Evolutionary conservation across 2,888 invertebrate species (phyloP), one percentile per base, ranked within the genome.

Genomic region (Nycteola revayana): DNA sequence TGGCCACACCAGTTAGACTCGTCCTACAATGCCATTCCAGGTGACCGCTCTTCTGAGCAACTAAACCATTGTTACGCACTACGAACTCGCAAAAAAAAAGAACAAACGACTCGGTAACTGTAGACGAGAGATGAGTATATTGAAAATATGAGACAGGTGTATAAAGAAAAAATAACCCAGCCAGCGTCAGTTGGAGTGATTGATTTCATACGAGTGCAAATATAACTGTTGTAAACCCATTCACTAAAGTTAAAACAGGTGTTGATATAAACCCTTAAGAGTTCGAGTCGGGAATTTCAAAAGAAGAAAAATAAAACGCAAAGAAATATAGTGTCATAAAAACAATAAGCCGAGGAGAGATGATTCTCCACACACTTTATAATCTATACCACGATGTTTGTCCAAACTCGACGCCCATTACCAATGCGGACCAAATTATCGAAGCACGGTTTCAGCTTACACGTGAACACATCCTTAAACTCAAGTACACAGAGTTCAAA

Each of bases 341-440:
- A 62, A 58, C 54, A 70, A 74, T 64, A 55, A 68, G 64, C 69
- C n/a, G n/a, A 61, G 65, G 65, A 65, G 65, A 49, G 49, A 44
- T 60, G 56, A 82, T 83, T 80, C 67, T 70, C 63, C 68, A 79
- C 78, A 75, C 79, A 59, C 61, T 47, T 50, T 67, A 57, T 67
- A 73, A 75, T 75, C 71, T 71, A 63, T 75, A 76, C 60, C 76
- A 64, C 66, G 67, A 66, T 83, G 75, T 83, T 82, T 83, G 80
- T 60, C 76, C 67, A 75, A 75, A 75, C 59, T 53, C 59, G 53
- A 70, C 53, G 62, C 60, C 66, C 60, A 66, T 64, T 46, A 22
- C 60, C 55, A 62, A 62, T 47, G 49, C 56, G 45, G 55, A 41
- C 36, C 44, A 50, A 50, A 49, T 43, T 48, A 29, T 26, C 21